Evolutionary conservation across 2,888 invertebrate species (phyloP).

Genomic region (Pterostichus niger): DNA sequence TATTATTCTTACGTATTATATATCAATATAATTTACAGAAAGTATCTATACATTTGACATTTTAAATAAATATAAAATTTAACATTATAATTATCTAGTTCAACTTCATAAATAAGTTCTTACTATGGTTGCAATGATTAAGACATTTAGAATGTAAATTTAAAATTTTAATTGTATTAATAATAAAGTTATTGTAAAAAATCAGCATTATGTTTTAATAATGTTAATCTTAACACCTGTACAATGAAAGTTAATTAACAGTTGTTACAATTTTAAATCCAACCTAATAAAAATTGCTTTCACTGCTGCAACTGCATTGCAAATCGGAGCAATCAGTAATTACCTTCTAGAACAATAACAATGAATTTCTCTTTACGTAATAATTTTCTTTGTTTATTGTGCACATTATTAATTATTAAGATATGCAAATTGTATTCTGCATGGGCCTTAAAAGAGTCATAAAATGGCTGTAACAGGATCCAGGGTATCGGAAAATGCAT

Average conservation of each 20-base stretch:
- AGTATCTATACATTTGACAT: too few relatives aligned
- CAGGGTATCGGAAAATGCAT: constrained; percentile 42
- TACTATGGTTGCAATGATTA: too few relatives aligned
- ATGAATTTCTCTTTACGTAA: constrained; percentile 32
- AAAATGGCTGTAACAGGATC: constrained; percentile 40
- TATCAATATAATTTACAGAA: too few relatives aligned
- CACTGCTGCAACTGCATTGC: constrained; percentile 20
- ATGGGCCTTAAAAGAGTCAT: constrained; percentile 56
- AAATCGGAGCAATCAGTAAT: constrained; percentile 26
- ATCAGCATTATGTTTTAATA: constrained; percentile 15
- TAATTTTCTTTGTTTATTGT: constrained; percentile 47
- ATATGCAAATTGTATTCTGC: constrained; percentile 40
- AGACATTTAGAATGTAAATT: too few relatives aligned
- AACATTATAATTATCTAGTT: too few relatives aligned
- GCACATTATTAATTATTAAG: constrained; percentile 32
- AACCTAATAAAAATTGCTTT: constrained; percentile 23
- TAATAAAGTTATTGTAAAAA: neutral
- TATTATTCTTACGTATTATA: too few relatives aligned
- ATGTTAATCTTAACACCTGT: constrained; percentile 24
- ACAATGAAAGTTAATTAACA: constrained; percentile 20
- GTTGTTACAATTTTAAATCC: neutral
- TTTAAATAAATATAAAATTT: too few relatives aligned
- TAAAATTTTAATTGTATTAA: too few relatives aligned
- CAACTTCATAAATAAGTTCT: too few relatives aligned
- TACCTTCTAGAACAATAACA: constrained; percentile 2